Evolutionary conservation across 2,888 invertebrate genomes (phyloP), one percentile per base, ranked within the genome.

Genomic region (Drosophila anceps): DNA sequence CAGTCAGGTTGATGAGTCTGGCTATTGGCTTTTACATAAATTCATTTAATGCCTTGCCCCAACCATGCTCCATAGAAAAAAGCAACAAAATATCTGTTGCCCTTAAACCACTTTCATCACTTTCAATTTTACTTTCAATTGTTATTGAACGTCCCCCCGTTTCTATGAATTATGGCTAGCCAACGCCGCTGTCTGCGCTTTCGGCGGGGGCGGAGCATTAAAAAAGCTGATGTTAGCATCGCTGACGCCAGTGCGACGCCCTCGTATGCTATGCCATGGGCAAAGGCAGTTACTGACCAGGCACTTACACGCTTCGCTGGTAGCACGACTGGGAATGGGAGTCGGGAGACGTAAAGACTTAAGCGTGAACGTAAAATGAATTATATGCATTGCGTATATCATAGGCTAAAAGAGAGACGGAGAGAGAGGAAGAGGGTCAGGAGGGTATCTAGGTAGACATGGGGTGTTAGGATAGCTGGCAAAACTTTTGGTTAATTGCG

Each of bases 341-440:
- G 27, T 15, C 29, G 53, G 35, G 24, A 39, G 66, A 73, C 70
- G 69, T 57, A n/a, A 20, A 12, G 31, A 48, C 39, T 66, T 64
- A 62, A 67, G 73, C 72, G 76, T 71, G 76, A 84, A 79, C 84
- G 84, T 87, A 89, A 84, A 84, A 89, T 88, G 89, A 84, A 84
- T 84, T 88, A 84, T 89, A 78, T 84, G 87, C 85, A 62, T 39
- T 59, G 63, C 64, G 64, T 71, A 75, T 57, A 69, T 80, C 60
- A 61, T 74, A 58, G 63, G 55, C 35, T 63, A 71, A 61, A 9
- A 15, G 12, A 43, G 41, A 15, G 41, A 7, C 18, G 5, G 15
- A 10, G 18, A 18, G 18, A 27, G 9, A 46, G 44, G 3, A 24
- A 6, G 6, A 10, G 18, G 15, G 9, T 15, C 3, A 20, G 51